Evolutionary conservation across 1,140 invertebrate genomes (phyloP).

Genomic region (Drosophila sucinea): DNA sequence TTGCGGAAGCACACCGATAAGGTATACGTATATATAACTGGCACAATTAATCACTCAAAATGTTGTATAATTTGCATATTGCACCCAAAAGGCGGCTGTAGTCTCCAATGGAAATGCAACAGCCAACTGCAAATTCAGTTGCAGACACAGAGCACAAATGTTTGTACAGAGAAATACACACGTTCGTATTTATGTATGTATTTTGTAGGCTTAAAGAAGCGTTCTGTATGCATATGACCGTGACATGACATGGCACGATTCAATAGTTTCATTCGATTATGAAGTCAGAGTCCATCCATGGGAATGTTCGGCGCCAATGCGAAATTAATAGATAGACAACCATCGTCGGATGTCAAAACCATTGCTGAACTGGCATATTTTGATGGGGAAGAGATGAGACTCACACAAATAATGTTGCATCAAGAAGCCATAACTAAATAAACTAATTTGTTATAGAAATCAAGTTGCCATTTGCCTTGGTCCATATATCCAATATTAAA

Average conservation of each 20-base stretch:
- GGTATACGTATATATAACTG: background rate
- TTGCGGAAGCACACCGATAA: conserved; percentile 8
- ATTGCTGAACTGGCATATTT: conserved; percentile 34
- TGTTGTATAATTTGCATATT: conserved; percentile 32
- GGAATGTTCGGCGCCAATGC: conserved; percentile 38
- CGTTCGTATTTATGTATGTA: no score
- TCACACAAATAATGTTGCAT: conserved; percentile 42
- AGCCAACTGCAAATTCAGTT: background rate
- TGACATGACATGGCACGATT: conserved; percentile 10
- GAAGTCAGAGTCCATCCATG: conserved; percentile 1
- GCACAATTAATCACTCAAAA: conserved; percentile 47
- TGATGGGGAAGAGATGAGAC: conserved; percentile 27
- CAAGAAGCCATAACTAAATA: conserved; percentile 50
- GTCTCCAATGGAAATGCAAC: background rate
- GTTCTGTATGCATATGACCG: background rate
- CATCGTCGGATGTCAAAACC: conserved; percentile 24
- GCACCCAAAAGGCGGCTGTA: conserved; percentile 16
- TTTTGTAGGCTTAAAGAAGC: background rate
- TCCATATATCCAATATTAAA: conserved; percentile 64
- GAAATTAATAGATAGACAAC: conserved; percentile 39
- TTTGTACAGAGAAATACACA: no score
- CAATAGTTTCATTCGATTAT: conserved; percentile 12
- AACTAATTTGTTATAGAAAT: conserved; percentile 67
- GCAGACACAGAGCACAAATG: background rate
- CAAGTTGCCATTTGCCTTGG: conserved; percentile 50